Conservation (phyloP, 2,797 vertebrate species). For the Helicolenus hilgendorfi region DNA sequence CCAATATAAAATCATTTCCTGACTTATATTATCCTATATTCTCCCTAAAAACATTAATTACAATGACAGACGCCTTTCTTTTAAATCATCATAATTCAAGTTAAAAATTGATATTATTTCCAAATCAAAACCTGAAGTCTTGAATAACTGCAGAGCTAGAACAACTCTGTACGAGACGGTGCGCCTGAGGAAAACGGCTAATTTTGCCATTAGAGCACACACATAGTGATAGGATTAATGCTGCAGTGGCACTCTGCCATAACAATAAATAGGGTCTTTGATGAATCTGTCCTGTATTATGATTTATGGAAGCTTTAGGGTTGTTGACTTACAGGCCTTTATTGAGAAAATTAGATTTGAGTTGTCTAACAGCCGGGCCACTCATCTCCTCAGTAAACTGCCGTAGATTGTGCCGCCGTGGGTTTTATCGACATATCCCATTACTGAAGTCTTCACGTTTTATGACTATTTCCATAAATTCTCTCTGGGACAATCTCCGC, state of each 20-base stretch:
- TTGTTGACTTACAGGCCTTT: constrained; percentile 86
- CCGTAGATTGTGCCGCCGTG: constrained; percentile 83
- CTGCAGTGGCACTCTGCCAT: constrained; percentile 32
- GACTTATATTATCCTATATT: background rate
- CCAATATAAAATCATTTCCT: background rate
- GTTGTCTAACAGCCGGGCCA: constrained; percentile 87
- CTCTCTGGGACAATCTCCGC: constrained; percentile 74
- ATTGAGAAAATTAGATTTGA: constrained; percentile 88
- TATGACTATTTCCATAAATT: constrained; percentile 89
- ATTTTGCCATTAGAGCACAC: constrained; percentile 42
- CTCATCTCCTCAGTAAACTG: constrained; percentile 89
- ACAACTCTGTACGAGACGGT: background rate
- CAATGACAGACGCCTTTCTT: background rate
- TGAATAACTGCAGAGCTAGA: background rate
- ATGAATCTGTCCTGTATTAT: constrained; percentile 79
- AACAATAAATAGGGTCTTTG: constrained; percentile 67
- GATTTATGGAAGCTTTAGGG: constrained; percentile 81
- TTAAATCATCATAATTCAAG: background rate
- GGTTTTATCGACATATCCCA: constrained; percentile 91
- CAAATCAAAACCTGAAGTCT: background rate
- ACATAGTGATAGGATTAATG: constrained; percentile 33
- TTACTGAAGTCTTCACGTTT: constrained; percentile 89
- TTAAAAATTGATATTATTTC: background rate
- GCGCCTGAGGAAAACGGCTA: background rate
- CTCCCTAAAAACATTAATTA: background rate